Evolutionary conservation across 2,113 vertebrate species (phyloP).

Genomic region (Urocynchramus pylzowi): DNA sequence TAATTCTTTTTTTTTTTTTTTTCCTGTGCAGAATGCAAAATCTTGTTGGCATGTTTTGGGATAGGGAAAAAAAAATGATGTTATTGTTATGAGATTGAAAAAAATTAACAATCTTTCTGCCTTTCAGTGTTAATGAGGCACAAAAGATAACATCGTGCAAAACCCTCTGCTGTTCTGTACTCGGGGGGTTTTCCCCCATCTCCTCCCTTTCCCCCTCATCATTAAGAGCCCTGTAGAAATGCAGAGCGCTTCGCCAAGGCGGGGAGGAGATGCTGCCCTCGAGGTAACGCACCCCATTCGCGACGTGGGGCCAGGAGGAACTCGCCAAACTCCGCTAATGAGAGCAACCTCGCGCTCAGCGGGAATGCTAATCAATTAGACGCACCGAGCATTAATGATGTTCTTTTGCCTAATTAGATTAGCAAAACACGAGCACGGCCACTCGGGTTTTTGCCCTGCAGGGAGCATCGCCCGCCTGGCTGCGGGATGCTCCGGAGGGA

Average conservation of each 20-base stretch:
- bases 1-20: not conserved
- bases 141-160: not conserved
- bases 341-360: not conserved
- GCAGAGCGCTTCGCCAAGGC: not conserved
- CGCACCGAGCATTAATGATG: not conserved
- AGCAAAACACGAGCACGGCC: not conserved
- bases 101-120: not conserved
- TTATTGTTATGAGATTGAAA: not conserved
- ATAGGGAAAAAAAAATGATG: not conserved
- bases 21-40: not conserved
- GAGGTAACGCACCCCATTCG: not conserved
- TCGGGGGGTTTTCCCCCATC: not conserved
- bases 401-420: constrained; percentile 54
- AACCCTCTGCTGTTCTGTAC: not conserved
- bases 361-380: constrained; percentile 48
- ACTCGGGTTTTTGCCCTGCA: not conserved
- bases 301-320: not conserved
- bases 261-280: not conserved
- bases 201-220: not conserved
- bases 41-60: not conserved
- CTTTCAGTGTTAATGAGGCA: not conserved
- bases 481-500: not conserved
- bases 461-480: not conserved
- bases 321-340: not conserved
- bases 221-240: not conserved